These are phyloP conservation scores for cattle (Bos taurus) DNA, from an alignment of 2,113 vertebrate genomes.

Conservation along the genomic window DNA sequence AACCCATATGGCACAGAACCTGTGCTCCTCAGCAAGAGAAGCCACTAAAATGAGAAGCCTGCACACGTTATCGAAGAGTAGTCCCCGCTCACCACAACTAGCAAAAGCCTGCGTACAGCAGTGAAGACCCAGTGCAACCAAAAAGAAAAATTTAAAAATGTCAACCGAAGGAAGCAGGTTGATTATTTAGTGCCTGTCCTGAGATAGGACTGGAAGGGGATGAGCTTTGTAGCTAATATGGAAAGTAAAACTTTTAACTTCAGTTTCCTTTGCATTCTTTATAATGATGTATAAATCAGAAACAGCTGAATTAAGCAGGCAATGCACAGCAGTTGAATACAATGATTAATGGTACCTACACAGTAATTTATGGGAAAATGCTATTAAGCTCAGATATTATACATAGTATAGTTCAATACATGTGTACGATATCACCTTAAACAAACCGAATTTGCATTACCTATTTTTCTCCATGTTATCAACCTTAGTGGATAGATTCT, in stretches of 20 bases:
- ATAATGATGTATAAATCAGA: constrained; percentile 76
- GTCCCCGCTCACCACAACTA: background rate
- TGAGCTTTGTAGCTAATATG: constrained; percentile 54
- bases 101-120: background rate
- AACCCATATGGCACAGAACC: background rate
- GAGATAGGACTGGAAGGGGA: constrained; percentile 30
- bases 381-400: constrained; percentile 71
- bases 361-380: constrained; percentile 80
- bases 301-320: constrained; percentile 79
- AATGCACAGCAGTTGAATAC: constrained; percentile 74
- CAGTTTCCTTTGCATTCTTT: constrained; percentile 59
- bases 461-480: constrained; percentile 35
- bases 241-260: constrained; percentile 65
- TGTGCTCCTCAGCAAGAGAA: background rate
- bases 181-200: background rate
- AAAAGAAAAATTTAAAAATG: background rate
- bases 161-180: background rate
- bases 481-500: background rate
- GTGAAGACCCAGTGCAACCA: background rate
- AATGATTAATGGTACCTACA: constrained; percentile 78
- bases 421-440: constrained; percentile 40
- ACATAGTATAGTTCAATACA: constrained; percentile 42
- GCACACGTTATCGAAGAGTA: background rate
- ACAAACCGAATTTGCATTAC: constrained; percentile 41
- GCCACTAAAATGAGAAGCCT: background rate